phyloP scores from a whole-genome alignment of 2,113 vertebrate species.

The Coryphaenoides rupestris region DNA sequence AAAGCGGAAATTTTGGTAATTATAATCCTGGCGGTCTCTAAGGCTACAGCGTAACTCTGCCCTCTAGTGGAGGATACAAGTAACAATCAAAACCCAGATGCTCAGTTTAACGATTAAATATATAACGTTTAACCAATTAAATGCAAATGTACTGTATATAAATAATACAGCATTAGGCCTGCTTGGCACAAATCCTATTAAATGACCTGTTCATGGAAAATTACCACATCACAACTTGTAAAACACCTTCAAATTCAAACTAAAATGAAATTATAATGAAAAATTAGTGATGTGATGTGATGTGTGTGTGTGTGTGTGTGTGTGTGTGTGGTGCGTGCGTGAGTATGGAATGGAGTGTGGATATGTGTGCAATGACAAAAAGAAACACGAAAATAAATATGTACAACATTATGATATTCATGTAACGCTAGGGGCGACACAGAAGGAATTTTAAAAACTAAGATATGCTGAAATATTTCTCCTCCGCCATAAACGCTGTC shows the following conservation, averaged over 20 bases:
- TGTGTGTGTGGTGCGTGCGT: not conserved
- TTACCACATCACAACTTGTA: no score
- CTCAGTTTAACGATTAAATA: no score
- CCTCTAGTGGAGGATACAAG: constrained; percentile 7
- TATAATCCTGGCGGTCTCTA: not conserved
- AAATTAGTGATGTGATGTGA: not conserved
- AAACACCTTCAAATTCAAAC: no score
- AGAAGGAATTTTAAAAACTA: no score
- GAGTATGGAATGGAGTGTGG: not conserved
- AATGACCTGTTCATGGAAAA: no score
- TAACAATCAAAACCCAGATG: not conserved
- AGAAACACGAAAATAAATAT: not conserved
- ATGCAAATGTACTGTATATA: no score
- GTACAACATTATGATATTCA: constrained; percentile 10
- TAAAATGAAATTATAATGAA: not conserved
- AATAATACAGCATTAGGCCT: no score
- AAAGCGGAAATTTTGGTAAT: not conserved
- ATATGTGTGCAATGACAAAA: not conserved
- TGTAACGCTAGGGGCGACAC: no score
- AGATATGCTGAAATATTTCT: no score
- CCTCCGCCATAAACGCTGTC: no score
- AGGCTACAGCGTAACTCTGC: not conserved
- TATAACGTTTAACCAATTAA: no score
- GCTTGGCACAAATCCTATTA: no score
- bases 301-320: not conserved